These are phyloP conservation scores for Boloria euphrosyne DNA, from an alignment of 2,888 invertebrate genomes.

Conservation along the genomic window DNA sequence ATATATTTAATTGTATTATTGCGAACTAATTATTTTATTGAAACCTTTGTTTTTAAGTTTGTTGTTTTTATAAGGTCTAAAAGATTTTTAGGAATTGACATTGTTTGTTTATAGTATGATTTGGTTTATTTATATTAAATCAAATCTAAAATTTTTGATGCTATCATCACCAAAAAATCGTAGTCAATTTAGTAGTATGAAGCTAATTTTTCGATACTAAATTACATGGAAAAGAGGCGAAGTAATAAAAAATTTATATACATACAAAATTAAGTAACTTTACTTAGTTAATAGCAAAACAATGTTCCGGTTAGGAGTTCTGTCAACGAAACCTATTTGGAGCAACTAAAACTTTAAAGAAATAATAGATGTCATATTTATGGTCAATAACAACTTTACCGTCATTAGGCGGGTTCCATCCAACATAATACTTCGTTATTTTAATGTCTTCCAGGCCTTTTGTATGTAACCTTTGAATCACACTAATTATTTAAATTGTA, in stretches of 20 bases:
- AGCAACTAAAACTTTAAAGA: slow-evolving; percentile 1
- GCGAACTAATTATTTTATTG: no score
- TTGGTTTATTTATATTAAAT: no score
- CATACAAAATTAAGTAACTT: slow-evolving; percentile 1
- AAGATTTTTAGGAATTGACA: no score
- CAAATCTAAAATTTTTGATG: no score
- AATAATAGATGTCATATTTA: slow-evolving; percentile 24
- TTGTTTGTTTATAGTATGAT: no score
- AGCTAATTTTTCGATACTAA: not conserved
- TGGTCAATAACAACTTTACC: slow-evolving; percentile 8
- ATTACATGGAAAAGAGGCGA: not conserved
- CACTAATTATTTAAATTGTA: not conserved
- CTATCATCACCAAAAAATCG: no score
- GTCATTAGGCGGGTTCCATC: slow-evolving; percentile 23
- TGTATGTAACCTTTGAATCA: not conserved
- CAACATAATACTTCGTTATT: slow-evolving; percentile 24
- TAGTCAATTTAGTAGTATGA: no score
- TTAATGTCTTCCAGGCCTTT: slow-evolving; percentile 16
- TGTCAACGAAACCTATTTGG: slow-evolving; percentile 15
- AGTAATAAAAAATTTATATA: not conserved
- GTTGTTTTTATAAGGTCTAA: no score
- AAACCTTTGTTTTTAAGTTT: no score
- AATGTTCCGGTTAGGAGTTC: slow-evolving; percentile 1
- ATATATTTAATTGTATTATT: no score
- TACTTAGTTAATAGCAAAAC: slow-evolving; percentile 8